Percentiles rank a stretch among this genome's conserved stretches.
Conservation (phyloP, 2,888 invertebrate genomes). For the Hydrotaea cyrtoneurina region DNA sequence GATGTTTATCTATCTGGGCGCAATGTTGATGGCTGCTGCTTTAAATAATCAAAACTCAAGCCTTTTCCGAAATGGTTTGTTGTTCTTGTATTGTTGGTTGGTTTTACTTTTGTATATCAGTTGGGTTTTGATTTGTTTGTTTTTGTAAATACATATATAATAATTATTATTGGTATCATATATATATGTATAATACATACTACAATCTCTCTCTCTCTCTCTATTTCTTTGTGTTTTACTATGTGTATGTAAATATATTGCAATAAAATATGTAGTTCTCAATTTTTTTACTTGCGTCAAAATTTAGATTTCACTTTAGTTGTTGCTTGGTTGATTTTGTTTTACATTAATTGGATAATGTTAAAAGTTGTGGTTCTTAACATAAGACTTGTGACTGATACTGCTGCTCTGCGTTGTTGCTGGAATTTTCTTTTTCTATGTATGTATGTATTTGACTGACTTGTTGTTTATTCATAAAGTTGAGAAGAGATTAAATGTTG, state of each 20-base stretch:
- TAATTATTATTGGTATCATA: not conserved
- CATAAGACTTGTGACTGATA: slow-evolving; percentile 11
- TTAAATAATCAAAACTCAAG: no score
- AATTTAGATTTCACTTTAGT: slow-evolving; percentile 42
- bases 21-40: no score
- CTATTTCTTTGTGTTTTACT: slow-evolving; percentile 21
- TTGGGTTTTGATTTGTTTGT: slow-evolving; percentile 29
- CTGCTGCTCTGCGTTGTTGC: not conserved
- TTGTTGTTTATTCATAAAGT: not conserved
- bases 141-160: slow-evolving; percentile 21
- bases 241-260: slow-evolving; percentile 46
- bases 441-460: slow-evolving; percentile 64
- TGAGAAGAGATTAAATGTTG: slow-evolving; percentile 1
- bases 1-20: no score
- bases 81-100: not conserved
- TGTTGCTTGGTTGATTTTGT: not conserved
- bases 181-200: slow-evolving; percentile 49
- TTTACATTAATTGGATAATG: slow-evolving; percentile 27
- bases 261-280: slow-evolving; percentile 61
- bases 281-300: slow-evolving; percentile 50
- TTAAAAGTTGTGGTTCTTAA: slow-evolving; percentile 20
- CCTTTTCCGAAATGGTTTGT: not conserved
- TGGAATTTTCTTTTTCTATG: slow-evolving; percentile 20
- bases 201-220: slow-evolving; percentile 14
- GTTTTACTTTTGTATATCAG: not conserved